Conservation (phyloP, 2,888 invertebrate species). For the Lamellibrachia satsuma region DNA sequence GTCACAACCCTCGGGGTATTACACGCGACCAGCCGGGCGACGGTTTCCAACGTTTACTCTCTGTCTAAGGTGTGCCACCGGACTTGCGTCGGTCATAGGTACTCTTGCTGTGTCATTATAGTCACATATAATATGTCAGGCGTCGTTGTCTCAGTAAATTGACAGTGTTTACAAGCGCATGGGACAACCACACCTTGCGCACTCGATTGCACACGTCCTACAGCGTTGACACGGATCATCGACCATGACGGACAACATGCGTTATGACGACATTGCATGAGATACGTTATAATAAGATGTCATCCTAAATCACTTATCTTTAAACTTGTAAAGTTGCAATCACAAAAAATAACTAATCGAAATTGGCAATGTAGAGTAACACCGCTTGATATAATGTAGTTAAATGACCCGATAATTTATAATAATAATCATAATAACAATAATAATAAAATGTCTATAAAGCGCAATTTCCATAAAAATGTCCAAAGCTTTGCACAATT, state of each 20-base stretch:
- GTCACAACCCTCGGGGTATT: background rate
- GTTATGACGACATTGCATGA: background rate
- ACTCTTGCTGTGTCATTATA: background rate
- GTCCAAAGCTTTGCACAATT: no score
- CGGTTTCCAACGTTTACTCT: background rate
- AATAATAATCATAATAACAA: no score
- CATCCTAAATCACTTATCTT: no score
- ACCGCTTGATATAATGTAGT: no score
- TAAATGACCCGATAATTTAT: no score
- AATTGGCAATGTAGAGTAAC: no score
- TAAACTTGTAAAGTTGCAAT: no score
- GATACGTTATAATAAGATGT: background rate
- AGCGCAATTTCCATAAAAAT: no score
- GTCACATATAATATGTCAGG: background rate
- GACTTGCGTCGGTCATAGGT: background rate
- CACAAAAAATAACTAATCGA: no score
- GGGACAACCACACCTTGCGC: background rate
- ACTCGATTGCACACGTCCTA: background rate
- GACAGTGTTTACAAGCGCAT: background rate
- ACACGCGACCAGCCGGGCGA: background rate
- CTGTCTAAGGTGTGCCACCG: background rate
- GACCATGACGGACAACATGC: background rate
- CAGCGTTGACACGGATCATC: background rate
- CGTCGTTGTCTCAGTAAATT: background rate
- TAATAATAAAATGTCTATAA: no score